A percentile compares a stretch with the other conserved stretches of the same genome.
These are phyloP conservation scores for Bacillus rossius DNA, from an alignment of 1,140 invertebrate species.

Conservation along the genomic window DNA sequence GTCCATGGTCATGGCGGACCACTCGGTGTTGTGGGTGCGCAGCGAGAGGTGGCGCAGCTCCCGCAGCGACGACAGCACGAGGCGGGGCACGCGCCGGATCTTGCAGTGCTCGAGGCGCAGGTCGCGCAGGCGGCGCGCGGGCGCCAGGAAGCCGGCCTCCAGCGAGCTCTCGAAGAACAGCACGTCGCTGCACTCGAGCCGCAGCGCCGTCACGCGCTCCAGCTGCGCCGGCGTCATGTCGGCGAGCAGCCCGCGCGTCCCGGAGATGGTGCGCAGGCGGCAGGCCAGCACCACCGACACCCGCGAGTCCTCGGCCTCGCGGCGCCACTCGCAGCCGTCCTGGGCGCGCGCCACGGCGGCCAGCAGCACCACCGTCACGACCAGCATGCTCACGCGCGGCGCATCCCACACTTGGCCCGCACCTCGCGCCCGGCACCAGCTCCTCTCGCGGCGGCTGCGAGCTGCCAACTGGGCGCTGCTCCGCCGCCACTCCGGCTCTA, in stretches of 20 bases:
- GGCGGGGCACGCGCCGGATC: slow-evolving; percentile 62
- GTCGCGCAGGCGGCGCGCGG: slow-evolving; percentile 58
- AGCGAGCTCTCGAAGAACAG: slow-evolving; percentile 72
- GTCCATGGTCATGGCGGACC: slow-evolving; percentile 71
- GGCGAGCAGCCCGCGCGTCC: slow-evolving; percentile 59
- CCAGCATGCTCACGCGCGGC: too few species aligned
- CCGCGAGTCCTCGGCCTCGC: slow-evolving; percentile 44
- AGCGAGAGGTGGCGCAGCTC: slow-evolving; percentile 61
- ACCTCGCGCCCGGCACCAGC: too few species aligned
- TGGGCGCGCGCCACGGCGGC: too few species aligned
- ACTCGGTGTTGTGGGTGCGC: slow-evolving; percentile 71
- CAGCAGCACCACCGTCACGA: too few species aligned
- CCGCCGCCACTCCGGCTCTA: too few species aligned
- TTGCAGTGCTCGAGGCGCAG: slow-evolving; percentile 73
- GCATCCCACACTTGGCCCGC: too few species aligned
- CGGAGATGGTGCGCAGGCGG: slow-evolving; percentile 62
- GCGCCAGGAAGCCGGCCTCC: slow-evolving; percentile 58
- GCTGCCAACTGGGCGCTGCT: too few species aligned
- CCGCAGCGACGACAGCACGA: slow-evolving; percentile 57
- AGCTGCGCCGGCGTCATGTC: slow-evolving; percentile 57
- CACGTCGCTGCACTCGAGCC: slow-evolving; percentile 71
- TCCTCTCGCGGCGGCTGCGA: too few species aligned
- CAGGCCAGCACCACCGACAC: slow-evolving; percentile 54
- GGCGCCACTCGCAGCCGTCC: too few species aligned
- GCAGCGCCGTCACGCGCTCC: slow-evolving; percentile 60